phyloP scores from a whole-genome alignment of 1,140 invertebrate species.

The Orchesella cincta region DNA sequence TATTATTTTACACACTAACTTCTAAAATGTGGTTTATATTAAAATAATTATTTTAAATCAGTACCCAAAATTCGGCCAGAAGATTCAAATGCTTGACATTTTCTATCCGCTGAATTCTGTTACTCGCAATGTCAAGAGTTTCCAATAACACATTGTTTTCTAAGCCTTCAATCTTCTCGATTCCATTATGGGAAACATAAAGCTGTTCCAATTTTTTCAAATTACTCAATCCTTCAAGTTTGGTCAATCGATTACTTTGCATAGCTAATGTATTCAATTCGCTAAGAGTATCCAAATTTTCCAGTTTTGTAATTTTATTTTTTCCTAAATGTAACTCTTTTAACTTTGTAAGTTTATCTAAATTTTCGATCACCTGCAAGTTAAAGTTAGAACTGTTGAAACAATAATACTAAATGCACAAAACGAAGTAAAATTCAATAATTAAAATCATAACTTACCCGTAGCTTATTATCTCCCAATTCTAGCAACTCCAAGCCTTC shows the following conservation, averaged over 20 bases:
- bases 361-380: slow-evolving; percentile 67
- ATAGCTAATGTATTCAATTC: slow-evolving; percentile 82
- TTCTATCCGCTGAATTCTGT: slow-evolving; percentile 79
- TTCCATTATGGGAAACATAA: slow-evolving; percentile 93
- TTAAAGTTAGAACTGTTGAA: slow-evolving; percentile 26
- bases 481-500: slow-evolving; percentile 82
- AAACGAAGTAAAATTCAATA: not conserved
- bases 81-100: slow-evolving; percentile 74
- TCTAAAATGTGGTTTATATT: not conserved
- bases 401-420: slow-evolving; percentile 30
- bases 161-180: slow-evolving; percentile 74
- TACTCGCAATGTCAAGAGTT: slow-evolving; percentile 87
- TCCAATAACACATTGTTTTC: slow-evolving; percentile 70
- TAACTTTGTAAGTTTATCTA: slow-evolving; percentile 73
- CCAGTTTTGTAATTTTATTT: slow-evolving; percentile 90
- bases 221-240: slow-evolving; percentile 81
- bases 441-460: slow-evolving; percentile 61
- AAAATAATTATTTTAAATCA: not conserved
- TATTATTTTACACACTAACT: slow-evolving; percentile 13
- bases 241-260: slow-evolving; percentile 79
- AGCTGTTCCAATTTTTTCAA: slow-evolving; percentile 78
- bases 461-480: slow-evolving; percentile 91
- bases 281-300: slow-evolving; percentile 77
- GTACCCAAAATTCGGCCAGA: slow-evolving; percentile 93
- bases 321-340: slow-evolving; percentile 86